Percentiles rank a stretch among this genome's conserved stretches.
phyloP scores from a whole-genome alignment of 2,797 vertebrate genomes.

The Gallinago solitaria region DNA sequence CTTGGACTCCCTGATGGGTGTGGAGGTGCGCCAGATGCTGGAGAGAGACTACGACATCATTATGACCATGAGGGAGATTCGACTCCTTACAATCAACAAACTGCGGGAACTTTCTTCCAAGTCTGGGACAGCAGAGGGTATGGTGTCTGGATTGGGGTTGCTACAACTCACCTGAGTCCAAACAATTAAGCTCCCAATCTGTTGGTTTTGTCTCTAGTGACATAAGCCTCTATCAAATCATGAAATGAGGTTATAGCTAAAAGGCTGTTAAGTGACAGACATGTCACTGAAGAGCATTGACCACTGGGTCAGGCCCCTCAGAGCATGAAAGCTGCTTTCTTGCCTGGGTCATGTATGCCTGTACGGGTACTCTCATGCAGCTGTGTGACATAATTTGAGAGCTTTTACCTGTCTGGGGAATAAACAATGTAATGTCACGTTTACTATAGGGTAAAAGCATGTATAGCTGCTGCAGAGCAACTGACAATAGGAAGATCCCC shows the following conservation, averaged over 20 bases:
- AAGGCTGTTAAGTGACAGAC: neutral
- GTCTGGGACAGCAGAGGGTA: constrained; percentile 71
- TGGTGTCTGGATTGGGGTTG: neutral
- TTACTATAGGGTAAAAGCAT: neutral
- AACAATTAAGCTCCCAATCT: neutral
- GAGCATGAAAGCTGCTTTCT: neutral
- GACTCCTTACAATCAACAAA: constrained; percentile 89
- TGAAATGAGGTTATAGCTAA: neutral
- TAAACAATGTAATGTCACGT: neutral
- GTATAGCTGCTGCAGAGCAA: neutral
- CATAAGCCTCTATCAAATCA: neutral
- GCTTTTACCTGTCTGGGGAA: neutral
- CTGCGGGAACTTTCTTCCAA: constrained; percentile 85
- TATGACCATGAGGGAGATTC: constrained; percentile 92
- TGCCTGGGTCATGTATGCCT: neutral
- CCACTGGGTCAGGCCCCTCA: neutral
- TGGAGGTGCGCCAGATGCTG: constrained; percentile 94
- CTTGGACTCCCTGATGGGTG: constrained; percentile 96
- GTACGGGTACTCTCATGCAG: neutral
- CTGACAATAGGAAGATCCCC: neutral
- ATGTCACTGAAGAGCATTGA: neutral
- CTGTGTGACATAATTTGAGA: neutral
- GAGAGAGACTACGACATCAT: constrained; percentile 91
- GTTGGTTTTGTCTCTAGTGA: neutral
- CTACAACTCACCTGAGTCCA: neutral